Percentiles rank a stretch among this genome's conserved stretches.
These are phyloP conservation scores for Antennarius maculatus DNA, from an alignment of 2,797 vertebrate genomes.

Conservation along the genomic window DNA sequence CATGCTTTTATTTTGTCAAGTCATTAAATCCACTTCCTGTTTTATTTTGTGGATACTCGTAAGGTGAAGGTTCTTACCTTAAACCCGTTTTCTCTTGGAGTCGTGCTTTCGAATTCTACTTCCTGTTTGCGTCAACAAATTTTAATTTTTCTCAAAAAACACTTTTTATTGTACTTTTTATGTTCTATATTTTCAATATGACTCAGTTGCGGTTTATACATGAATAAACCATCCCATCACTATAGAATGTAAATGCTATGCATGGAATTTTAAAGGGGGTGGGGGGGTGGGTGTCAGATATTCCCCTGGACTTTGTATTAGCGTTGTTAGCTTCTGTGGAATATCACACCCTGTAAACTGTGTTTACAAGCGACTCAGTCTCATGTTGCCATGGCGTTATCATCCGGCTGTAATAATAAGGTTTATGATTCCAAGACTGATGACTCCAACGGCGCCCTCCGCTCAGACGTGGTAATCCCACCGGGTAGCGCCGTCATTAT, in stretches of 20 bases:
- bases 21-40: no score
- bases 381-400: constrained; percentile 17
- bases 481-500: constrained; percentile 50
- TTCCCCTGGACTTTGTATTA: constrained; percentile 18
- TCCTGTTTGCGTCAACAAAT: no score
- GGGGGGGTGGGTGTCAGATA: neutral
- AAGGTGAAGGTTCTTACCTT: no score
- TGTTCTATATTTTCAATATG: no score
- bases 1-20: no score
- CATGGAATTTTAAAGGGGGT: constrained; percentile 6
- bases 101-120: no score
- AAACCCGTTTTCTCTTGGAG: no score
- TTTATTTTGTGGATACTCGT: no score
- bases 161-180: no score
- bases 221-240: neutral
- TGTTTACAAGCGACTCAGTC: constrained; percentile 57
- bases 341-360: constrained; percentile 41
- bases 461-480: constrained; percentile 60
- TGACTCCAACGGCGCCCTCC: constrained; percentile 31
- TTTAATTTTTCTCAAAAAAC: no score
- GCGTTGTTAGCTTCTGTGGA: constrained; percentile 6
- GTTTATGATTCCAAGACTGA: constrained; percentile 57
- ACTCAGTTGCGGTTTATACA: neutral
- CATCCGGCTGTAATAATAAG: constrained; percentile 20
- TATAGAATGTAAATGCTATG: neutral